A percentile compares a stretch with the other conserved stretches of the same genome.
Evolutionary conservation across 2,113 vertebrate genomes (phyloP).

Genomic region (Lagopus muta): DNA sequence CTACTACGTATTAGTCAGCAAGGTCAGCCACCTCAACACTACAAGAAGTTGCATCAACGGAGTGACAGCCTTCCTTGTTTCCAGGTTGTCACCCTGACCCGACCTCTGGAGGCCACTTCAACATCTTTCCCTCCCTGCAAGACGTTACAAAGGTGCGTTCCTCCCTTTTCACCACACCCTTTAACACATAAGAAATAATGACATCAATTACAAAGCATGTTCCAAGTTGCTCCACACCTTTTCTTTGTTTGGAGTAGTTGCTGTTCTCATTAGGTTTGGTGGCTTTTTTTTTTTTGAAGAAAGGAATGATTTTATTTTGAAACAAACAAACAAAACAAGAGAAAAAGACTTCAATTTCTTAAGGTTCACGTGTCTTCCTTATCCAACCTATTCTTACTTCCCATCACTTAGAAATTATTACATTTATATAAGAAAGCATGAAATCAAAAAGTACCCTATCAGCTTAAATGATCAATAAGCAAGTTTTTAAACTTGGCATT

Average conservation of each 20-base stretch:
- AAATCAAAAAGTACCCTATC: background rate
- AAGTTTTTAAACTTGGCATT: background rate
- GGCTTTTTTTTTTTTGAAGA: background rate
- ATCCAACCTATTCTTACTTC: background rate
- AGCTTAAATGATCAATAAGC: background rate
- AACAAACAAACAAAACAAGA: background rate
- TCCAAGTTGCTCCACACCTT: background rate
- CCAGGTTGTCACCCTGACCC: background rate
- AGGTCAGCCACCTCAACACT: background rate
- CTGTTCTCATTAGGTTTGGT: too few species aligned
- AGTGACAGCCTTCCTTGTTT: background rate
- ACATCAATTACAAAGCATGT: background rate
- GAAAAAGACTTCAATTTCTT: background rate
- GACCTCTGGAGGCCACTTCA: background rate
- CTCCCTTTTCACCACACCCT: background rate
- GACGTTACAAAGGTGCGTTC: background rate
- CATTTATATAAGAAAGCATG: background rate
- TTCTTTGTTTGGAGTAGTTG: background rate
- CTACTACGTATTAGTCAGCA: fast-evolving
- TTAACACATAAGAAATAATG: background rate
- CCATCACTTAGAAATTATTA: background rate
- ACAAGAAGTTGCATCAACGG: background rate
- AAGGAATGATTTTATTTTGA: background rate
- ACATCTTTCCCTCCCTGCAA: background rate
- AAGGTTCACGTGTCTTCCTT: background rate